Evolutionary conservation across 2,797 vertebrate species (phyloP), one percentile per base, ranked within the genome.

Genomic region (Odontamblyopus lacepedii): DNA sequence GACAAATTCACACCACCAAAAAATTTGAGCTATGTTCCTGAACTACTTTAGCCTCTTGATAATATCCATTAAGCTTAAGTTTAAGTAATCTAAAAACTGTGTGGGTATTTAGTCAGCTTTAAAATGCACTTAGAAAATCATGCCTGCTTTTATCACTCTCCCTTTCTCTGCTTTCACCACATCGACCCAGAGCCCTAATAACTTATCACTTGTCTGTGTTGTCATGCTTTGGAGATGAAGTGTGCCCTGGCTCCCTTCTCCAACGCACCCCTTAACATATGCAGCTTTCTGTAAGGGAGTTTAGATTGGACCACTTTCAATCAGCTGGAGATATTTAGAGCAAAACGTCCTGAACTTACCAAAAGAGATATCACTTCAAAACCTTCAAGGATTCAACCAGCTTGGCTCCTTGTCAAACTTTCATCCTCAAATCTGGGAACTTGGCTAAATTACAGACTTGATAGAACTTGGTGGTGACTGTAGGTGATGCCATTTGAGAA

Each of bases 201-300:
- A 77, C 55, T 76, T 67, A 88, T 94, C 92, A 91, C 89, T 91
- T 92, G 93, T 93, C 94, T 91, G 88, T 73, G 92, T 94, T 94
- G 88, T 93, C 55, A 74, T 67, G 66, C 29, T 70, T 67, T 77
- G 70, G 77, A 76, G 51, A 27, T 78, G 69, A 75, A 82, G 70
- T 2, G 69, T 77, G 73, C 63, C 56, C 16, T 6, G 48, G 44
- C 4, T 0, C 26, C 48, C 63, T 81, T 57, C 15, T 41, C 75
- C 69, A 70, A 55, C 53, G 9, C 27, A 8, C 56, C 73, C 63
- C 79, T 76, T 60, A 30, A 66, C 74, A 71, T 15, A 27, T 66
- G 35, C 67, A 53, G 63, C 53, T 73, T 23, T 30, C 63, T 71
- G 60, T 13, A 32, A 48, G 44, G 65, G 23, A 48, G 73, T 71